Conservation (phyloP, 2,888 invertebrate genomes). For the Lepas anatifera region DNA sequence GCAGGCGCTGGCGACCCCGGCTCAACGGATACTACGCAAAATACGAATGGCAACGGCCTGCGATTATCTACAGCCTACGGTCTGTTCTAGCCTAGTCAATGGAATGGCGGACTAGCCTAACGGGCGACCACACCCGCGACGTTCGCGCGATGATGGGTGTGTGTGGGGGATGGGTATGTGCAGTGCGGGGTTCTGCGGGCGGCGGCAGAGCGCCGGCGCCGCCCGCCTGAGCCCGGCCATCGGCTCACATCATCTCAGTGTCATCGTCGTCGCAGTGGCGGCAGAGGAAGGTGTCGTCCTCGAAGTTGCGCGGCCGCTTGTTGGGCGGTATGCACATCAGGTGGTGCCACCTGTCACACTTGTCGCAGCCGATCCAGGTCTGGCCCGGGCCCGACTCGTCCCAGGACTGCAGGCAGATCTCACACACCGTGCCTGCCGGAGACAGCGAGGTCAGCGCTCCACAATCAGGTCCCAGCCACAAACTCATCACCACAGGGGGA, state of each 20-base stretch:
- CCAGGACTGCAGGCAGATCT: slow-evolving; percentile 13
- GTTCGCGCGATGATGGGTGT: not conserved
- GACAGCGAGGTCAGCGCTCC: too few relatives aligned
- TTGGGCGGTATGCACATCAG: slow-evolving; percentile 10
- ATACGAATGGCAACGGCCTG: slow-evolving; percentile 5
- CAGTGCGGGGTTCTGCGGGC: not conserved
- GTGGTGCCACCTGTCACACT: slow-evolving; percentile 12
- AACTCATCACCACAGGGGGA: too few relatives aligned
- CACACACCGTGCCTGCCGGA: slow-evolving; percentile 11
- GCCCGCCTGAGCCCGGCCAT: not conserved
- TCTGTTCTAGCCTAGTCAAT: too few relatives aligned
- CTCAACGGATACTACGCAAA: not conserved
- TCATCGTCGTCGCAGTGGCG: slow-evolving; percentile 12
- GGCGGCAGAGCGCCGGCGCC: not conserved
- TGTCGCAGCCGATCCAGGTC: slow-evolving; percentile 12
- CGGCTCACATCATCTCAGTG: not conserved
- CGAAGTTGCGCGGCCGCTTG: slow-evolving; percentile 14
- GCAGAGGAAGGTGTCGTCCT: slow-evolving; percentile 12
- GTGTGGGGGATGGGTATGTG: not conserved
- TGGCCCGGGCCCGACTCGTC: slow-evolving; percentile 10
- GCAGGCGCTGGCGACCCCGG: too few relatives aligned
- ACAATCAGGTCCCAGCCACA: too few relatives aligned
- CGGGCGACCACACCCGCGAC: not conserved
- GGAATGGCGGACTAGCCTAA: slow-evolving; percentile 2
- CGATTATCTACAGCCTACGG: not conserved